phyloP scores from a whole-genome alignment of 2,113 vertebrate genomes.

The Hirundichthys speculiger region DNA sequence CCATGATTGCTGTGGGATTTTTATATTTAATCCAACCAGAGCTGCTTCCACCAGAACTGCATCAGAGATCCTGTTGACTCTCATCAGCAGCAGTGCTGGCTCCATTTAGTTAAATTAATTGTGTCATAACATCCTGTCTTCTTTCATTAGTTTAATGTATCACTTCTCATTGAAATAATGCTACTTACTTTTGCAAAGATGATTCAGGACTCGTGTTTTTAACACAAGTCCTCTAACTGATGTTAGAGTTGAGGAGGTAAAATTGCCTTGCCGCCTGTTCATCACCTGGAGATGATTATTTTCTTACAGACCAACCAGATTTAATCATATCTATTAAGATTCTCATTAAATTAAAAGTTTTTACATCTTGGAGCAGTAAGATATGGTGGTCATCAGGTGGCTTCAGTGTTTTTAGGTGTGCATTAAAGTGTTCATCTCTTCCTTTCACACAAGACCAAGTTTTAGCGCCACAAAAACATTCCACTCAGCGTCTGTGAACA shows the following conservation, averaged over 20 bases:
- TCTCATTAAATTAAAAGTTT: no score
- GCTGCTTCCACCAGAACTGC: constrained; percentile 18
- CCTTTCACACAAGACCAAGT: constrained; percentile 18
- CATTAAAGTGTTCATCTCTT: constrained; percentile 11
- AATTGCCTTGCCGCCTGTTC: no score
- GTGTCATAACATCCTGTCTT: no score
- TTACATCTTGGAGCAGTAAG: no score
- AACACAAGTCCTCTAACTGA: no score
- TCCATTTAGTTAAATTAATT: neutral
- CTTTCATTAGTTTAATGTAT: neutral
- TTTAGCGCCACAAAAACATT: constrained; percentile 27
- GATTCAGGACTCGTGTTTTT: neutral
- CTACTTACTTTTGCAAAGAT: neutral
- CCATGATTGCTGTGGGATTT: constrained; percentile 35
- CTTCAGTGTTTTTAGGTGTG: neutral
- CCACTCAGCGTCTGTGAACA: constrained; percentile 38
- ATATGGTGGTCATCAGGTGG: neutral
- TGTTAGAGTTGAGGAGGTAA: no score
- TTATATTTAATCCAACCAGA: constrained; percentile 41
- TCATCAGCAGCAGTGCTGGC: neutral
- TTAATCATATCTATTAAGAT: no score
- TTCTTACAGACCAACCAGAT: no score
- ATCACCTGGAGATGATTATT: no score
- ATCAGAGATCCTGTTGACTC: constrained; percentile 29
- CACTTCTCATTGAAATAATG: neutral